Evolutionary conservation across 2,113 vertebrate species (phyloP), one percentile per base, ranked within the genome.

Genomic region (Halichoerus grypus): DNA sequence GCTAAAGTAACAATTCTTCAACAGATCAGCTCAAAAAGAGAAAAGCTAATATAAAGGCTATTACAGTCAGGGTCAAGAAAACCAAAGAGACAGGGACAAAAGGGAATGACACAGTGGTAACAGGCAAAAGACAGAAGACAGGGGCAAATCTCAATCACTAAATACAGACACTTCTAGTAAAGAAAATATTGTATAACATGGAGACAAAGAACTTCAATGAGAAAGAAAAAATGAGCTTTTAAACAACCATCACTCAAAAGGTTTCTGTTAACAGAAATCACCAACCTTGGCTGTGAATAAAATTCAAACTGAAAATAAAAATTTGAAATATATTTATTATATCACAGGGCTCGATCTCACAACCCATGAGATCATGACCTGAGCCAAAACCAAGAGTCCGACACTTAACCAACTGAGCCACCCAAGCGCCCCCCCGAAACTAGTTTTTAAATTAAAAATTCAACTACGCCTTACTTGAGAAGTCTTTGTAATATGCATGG

Each of bases 1-100:
- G 97, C 98, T 98, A 98, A 98, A 97, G 98, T 98, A 98, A 98
- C 95, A 81, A 88, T 83, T 93, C 96, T 96, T 97, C 97, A 94
- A 65, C 74, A 80, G 53, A 67, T 59, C 36, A 83, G 96, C 97
- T 98, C 91, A 72, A 57, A 96, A 90, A 80, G 16, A 98, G 74
- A 94, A 84, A 98, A 98, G 88, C 28, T 95, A 94, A 93, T 53
- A 88, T 7, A 88, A 82, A 97, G 96, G 91, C 83, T 84, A 51
- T 9, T 81, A 88, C 36, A 97, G 96, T 96, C 59, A 92, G 33
- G 22, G 63, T 83, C 36, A 51, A n/a, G 81, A 95, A 82, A 90
- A 76, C 91, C 61, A 96, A 92, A 92, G 5, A 4, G 24, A 2
- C 11, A 2, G 39, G 15, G n/a, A 16, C 19, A 46, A 61, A 7